A percentile compares a stretch with the other conserved stretches of the same genome.
Evolutionary conservation across 2,888 invertebrate genomes (phyloP).

Genomic region (Teleogryllus oceanicus): DNA sequence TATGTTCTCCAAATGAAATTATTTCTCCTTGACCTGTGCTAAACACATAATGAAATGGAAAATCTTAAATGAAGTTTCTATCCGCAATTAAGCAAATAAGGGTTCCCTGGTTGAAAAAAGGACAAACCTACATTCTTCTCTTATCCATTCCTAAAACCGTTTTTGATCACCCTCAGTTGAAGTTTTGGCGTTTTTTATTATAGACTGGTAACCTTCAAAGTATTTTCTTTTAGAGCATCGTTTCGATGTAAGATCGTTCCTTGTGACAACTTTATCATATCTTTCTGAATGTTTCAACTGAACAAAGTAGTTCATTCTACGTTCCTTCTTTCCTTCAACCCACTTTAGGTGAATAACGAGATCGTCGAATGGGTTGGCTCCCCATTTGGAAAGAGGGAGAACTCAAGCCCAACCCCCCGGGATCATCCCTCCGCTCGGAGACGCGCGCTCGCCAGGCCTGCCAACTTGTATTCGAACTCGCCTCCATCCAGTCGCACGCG

Average conservation of each 20-base stretch:
- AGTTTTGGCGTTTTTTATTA: neutral
- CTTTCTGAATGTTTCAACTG: neutral
- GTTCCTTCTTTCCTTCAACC: neutral
- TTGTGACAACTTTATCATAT: neutral
- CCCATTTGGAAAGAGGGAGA: neutral
- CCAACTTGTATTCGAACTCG: constrained; percentile 2
- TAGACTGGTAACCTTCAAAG: neutral
- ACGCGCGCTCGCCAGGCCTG: neutral
- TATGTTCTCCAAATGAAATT: neutral
- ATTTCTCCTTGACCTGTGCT: neutral
- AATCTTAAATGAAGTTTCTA: neutral
- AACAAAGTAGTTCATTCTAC: neutral
- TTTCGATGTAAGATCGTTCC: neutral
- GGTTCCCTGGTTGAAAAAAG: neutral
- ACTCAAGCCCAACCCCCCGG: neutral
- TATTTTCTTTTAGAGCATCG: neutral
- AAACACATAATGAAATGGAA: neutral
- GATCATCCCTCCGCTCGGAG: neutral
- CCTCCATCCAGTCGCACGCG: neutral
- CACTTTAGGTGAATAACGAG: neutral
- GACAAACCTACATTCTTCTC: neutral
- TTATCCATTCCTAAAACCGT: too few relatives aligned
- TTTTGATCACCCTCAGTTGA: neutral
- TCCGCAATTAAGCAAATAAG: neutral
- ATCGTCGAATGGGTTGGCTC: constrained; percentile 8